These are phyloP conservation scores for Polyommatus icarus DNA, from an alignment of 2,888 invertebrate genomes.

Conservation along the genomic window DNA sequence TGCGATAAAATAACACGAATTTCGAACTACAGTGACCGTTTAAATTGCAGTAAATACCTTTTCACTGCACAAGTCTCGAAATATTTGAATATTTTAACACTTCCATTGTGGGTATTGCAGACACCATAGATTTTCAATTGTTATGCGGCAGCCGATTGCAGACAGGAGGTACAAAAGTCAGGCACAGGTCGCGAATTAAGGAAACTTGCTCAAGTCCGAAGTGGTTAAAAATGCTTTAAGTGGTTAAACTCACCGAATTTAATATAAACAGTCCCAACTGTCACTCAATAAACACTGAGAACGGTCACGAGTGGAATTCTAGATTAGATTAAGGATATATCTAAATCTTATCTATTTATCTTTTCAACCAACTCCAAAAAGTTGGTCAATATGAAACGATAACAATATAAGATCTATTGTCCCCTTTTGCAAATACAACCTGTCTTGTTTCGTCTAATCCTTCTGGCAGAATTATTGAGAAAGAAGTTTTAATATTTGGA, in stretches of 20 bases:
- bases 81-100: not conserved
- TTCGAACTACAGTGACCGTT: not conserved
- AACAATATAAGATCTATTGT: not conserved
- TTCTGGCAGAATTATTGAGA: no score
- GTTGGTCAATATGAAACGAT: not conserved
- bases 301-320: conserved; percentile 40
- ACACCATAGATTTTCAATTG: no score
- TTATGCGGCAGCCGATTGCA: not conserved
- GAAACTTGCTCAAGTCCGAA: not conserved
- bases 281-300: conserved; percentile 38
- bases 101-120: no score
- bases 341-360: conserved; percentile 28
- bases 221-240: not conserved
- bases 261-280: conserved; percentile 32
- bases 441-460: no score
- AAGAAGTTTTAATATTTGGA: not conserved
- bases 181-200: not conserved
- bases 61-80: not conserved
- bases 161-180: no score
- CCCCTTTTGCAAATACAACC: not conserved
- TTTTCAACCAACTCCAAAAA: not conserved
- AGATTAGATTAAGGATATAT: conserved; percentile 38
- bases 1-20: conserved; percentile 4
- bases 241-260: not conserved
- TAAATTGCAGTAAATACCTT: not conserved